These are phyloP conservation scores for Brachynemurus nebulosus DNA, from an alignment of 2,888 invertebrate species.

Conservation along the genomic window DNA sequence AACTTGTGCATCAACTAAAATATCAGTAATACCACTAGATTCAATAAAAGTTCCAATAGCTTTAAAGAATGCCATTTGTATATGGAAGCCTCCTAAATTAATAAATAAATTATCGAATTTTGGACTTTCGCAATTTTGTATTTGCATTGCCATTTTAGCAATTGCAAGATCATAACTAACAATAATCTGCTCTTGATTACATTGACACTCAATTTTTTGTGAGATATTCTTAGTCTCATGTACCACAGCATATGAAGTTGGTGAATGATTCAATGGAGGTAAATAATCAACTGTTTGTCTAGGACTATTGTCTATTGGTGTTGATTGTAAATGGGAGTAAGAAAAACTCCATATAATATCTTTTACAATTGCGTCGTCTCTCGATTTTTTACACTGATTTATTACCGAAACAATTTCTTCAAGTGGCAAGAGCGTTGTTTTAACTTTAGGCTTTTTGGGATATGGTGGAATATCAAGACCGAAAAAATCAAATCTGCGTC, in stretches of 20 bases:
- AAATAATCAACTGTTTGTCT: conserved; percentile 12
- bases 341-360: too few relatives aligned
- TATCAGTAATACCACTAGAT: background rate
- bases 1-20: conserved; percentile 3
- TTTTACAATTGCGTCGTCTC: too few relatives aligned
- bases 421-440: too few relatives aligned
- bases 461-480: too few relatives aligned
- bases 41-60: background rate
- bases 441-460: too few relatives aligned
- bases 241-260: conserved; percentile 11
- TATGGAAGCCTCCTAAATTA: background rate
- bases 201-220: conserved; percentile 15
- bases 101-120: conserved; percentile 8
- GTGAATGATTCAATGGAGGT: conserved; percentile 12
- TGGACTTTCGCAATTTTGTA: background rate
- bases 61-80: background rate
- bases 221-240: conserved; percentile 14
- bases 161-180: conserved; percentile 21
- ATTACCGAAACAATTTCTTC: too few relatives aligned
- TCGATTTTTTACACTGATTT: too few relatives aligned
- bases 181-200: conserved; percentile 14
- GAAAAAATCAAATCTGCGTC: background rate
- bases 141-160: conserved; percentile 9
- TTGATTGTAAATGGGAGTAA: too few relatives aligned
- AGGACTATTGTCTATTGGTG: too few relatives aligned